phyloP scores from a whole-genome alignment of 2,888 invertebrate species.

The Catocala sponsa region DNA sequence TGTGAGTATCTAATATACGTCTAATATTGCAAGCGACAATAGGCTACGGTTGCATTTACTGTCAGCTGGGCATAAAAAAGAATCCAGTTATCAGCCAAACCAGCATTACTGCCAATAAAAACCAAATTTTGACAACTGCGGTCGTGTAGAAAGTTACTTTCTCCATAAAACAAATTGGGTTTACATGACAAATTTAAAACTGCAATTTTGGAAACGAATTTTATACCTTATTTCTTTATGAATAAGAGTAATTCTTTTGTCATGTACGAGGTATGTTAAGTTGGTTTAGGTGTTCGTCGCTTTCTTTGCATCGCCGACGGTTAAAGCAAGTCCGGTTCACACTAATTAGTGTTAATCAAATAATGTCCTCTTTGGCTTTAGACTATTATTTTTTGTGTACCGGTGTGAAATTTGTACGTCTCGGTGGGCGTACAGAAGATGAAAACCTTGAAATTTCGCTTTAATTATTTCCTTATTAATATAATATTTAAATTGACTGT shows the following conservation, averaged over 20 bases:
- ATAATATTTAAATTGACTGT: too few relatives aligned
- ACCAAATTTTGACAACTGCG: slow-evolving; percentile 48
- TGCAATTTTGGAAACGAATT: slow-evolving; percentile 33
- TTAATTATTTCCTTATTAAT: too few relatives aligned
- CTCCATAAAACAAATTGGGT: slow-evolving; percentile 67
- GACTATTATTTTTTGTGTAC: slow-evolving; percentile 67
- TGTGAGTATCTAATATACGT: too few relatives aligned
- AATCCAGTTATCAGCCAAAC: slow-evolving; percentile 12
- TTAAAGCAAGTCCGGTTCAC: slow-evolving; percentile 75
- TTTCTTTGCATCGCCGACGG: slow-evolving; percentile 69
- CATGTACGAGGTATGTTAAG: slow-evolving; percentile 5
- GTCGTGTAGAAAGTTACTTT: slow-evolving; percentile 73
- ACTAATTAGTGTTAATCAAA: slow-evolving; percentile 87
- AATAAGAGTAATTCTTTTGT: slow-evolving; percentile 39
- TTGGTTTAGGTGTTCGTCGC: slow-evolving; percentile 31
- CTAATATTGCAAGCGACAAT: too few relatives aligned
- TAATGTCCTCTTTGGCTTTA: slow-evolving; percentile 75
- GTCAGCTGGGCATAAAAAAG: too few relatives aligned
- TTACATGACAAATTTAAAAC: slow-evolving; percentile 48
- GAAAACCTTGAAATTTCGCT: background rate
- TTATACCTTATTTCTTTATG: slow-evolving; percentile 38
- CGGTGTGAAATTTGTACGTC: slow-evolving; percentile 52
- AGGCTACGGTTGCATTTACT: too few relatives aligned
- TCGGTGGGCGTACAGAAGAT: slow-evolving; percentile 29
- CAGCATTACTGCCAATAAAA: slow-evolving; percentile 45